A percentile compares a stretch with the other conserved stretches of the same genome.
These are phyloP conservation scores for Drosophila repletoides DNA, from an alignment of 1,140 invertebrate genomes.

Conservation along the genomic window DNA sequence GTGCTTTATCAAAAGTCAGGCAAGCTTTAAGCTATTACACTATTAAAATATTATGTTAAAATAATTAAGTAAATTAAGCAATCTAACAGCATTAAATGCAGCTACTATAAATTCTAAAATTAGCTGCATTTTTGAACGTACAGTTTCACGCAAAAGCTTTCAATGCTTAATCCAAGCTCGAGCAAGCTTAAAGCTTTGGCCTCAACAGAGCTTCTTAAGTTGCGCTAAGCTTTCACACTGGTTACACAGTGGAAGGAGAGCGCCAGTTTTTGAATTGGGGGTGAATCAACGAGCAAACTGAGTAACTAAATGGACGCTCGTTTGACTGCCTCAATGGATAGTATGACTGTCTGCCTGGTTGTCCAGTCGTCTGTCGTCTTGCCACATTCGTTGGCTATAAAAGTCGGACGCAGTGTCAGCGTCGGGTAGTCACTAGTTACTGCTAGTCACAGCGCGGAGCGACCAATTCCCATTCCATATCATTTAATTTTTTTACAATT, in stretches of 20 bases:
- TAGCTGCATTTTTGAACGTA: too few relatives aligned
- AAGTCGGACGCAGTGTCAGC: slow-evolving; percentile 59
- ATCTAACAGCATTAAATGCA: too few relatives aligned
- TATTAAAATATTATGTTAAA: too few relatives aligned
- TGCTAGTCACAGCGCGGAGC: slow-evolving; percentile 42
- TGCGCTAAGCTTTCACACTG: not conserved
- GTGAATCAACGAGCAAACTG: too few relatives aligned
- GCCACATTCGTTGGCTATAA: slow-evolving; percentile 69
- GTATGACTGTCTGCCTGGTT: not conserved
- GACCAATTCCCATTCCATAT: slow-evolving; percentile 49
- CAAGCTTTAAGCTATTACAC: too few relatives aligned
- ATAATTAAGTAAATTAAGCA: too few relatives aligned
- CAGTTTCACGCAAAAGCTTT: too few relatives aligned
- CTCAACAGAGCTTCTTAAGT: not conserved
- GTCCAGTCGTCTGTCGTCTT: slow-evolving; percentile 14
- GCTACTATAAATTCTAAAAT: too few relatives aligned
- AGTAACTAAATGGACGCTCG: slow-evolving; percentile 3
- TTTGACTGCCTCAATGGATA: slow-evolving; percentile 4
- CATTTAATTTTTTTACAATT: slow-evolving; percentile 22
- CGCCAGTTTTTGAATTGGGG: not conserved
- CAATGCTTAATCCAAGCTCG: too few relatives aligned
- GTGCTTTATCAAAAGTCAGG: too few relatives aligned
- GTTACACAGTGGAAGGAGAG: not conserved
- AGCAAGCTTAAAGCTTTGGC: not conserved
- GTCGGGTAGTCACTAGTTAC: slow-evolving; percentile 49